Conservation (phyloP, 2,888 invertebrate species). For the Drosophila eohydei region DNA sequence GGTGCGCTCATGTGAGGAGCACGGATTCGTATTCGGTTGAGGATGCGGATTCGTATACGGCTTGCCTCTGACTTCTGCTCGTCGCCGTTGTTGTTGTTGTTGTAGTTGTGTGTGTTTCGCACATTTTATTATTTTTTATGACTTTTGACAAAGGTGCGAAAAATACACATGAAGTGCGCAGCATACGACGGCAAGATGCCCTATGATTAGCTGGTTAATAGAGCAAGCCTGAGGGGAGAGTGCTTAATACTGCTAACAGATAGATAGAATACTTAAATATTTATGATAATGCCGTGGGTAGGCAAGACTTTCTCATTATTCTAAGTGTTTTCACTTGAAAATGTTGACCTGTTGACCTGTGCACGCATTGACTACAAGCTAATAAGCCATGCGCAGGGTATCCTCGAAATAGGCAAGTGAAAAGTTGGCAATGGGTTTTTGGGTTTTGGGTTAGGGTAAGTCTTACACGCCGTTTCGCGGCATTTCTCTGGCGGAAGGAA, state of each 20-base stretch:
- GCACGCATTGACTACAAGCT: background rate
- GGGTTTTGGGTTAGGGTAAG: conserved; percentile 14
- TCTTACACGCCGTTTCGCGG: conserved; percentile 46
- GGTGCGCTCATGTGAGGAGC: conserved; percentile 74
- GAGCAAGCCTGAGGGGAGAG: background rate
- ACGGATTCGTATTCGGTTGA: conserved; percentile 45
- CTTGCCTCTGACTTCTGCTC: conserved; percentile 32
- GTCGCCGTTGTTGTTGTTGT: background rate
- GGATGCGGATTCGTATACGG: conserved; percentile 41
- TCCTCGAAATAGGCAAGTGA: conserved; percentile 2
- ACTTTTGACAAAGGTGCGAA: conserved; percentile 71
- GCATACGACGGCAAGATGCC: conserved; percentile 29
- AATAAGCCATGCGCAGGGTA: conserved; percentile 32
- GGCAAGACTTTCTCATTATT: background rate
- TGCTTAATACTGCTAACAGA: background rate
- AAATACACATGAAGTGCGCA: conserved; percentile 27
- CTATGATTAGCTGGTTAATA: conserved; percentile 28
- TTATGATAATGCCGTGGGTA: background rate
- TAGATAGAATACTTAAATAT: background rate
- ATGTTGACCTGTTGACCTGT: background rate
- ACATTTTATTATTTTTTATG: conserved; percentile 80
- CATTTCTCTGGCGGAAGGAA: conserved; percentile 66
- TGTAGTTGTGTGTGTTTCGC: conserved; percentile 65
- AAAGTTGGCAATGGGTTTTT: conserved; percentile 32
- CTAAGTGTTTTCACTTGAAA: background rate